phyloP scores from a whole-genome alignment of 2,113 vertebrate species.

The zebrafish (Danio rerio) region DNA sequence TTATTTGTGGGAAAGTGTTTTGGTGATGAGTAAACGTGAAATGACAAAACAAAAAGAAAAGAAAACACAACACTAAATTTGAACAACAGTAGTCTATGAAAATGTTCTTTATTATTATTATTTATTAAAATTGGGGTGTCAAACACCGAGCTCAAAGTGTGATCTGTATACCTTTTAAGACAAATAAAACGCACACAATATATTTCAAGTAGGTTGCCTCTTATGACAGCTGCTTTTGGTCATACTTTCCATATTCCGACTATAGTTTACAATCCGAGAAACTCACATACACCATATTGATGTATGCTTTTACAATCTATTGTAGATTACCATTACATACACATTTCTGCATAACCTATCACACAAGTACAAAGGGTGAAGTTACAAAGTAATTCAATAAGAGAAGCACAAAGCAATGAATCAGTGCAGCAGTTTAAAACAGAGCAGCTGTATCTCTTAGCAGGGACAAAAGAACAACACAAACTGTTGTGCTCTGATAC shows the following conservation, averaged over 20 bases:
- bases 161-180: slow-evolving; percentile 47
- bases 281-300: slow-evolving; percentile 32
- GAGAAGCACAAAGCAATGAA: slow-evolving; percentile 22
- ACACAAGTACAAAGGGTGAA: slow-evolving; percentile 33
- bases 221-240: slow-evolving; percentile 48
- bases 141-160: slow-evolving; percentile 39
- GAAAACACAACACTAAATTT: slow-evolving; percentile 54
- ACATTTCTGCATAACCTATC: slow-evolving; percentile 31
- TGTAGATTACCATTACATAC: slow-evolving; percentile 28
- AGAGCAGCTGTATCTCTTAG: slow-evolving; percentile 35
- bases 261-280: slow-evolving; percentile 51
- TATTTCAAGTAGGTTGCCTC: slow-evolving; percentile 34
- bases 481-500: neutral
- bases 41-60: slow-evolving; percentile 38
- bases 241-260: slow-evolving; percentile 35
- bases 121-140: slow-evolving; percentile 22
- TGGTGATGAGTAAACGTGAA: slow-evolving; percentile 18
- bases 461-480: neutral
- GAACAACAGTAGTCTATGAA: slow-evolving; percentile 55
- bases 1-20: slow-evolving; percentile 1
- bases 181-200: slow-evolving; percentile 47
- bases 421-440: slow-evolving; percentile 36
- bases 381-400: slow-evolving; percentile 51
- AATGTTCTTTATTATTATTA: slow-evolving; percentile 60
- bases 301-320: slow-evolving; percentile 29